Conservation (phyloP, 2,888 invertebrate genomes). For the Eulithis prunata region DNA sequence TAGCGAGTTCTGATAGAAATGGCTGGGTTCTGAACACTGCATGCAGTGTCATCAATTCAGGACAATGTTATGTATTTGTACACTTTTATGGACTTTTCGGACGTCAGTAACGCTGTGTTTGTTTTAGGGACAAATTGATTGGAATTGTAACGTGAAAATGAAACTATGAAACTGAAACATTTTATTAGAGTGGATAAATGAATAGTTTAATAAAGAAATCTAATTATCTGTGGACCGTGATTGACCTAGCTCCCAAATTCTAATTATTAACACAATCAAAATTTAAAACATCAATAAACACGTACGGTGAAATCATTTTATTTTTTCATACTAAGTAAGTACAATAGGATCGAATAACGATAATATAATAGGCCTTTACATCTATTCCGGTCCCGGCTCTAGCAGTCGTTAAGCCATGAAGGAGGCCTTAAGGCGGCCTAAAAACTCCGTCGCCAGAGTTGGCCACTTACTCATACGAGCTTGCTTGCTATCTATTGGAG, state of each 20-base stretch:
- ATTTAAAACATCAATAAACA: too few species aligned
- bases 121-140: conserved; percentile 39
- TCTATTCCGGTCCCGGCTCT: too few species aligned
- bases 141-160: conserved; percentile 34
- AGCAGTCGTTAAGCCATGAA: too few species aligned
- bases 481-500: too few species aligned
- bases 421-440: too few species aligned
- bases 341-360: too few species aligned
- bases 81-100: conserved; percentile 37
- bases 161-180: conserved; percentile 20
- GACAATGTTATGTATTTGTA: conserved; percentile 33
- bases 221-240: not conserved
- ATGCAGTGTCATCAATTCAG: conserved; percentile 39
- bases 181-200: not conserved
- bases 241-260: not conserved
- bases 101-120: conserved; percentile 35
- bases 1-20: conserved; percentile 24
- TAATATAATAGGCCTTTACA: too few species aligned
- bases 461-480: too few species aligned
- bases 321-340: too few species aligned
- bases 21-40: conserved; percentile 24
- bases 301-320: too few species aligned
- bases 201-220: not conserved
- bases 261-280: not conserved
- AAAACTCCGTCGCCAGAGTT: too few species aligned